These are phyloP conservation scores for Colossoma macropomum DNA, from an alignment of 2,113 vertebrate species.

Conservation along the genomic window DNA sequence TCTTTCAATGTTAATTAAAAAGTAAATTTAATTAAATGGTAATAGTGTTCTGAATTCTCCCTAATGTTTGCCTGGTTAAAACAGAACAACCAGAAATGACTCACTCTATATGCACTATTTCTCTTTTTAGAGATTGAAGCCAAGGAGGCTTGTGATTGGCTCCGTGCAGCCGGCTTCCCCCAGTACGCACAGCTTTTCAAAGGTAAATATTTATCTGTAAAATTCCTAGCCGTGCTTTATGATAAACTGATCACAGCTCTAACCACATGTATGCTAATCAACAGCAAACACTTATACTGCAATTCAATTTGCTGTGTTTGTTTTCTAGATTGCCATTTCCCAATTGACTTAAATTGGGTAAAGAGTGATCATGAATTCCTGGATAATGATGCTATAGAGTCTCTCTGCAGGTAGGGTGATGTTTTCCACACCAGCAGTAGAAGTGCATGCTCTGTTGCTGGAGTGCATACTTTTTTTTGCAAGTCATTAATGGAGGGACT, in stretches of 20 bases:
- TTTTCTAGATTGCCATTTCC: conserved; percentile 78
- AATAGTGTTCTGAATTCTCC: conserved; percentile 5
- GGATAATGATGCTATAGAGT: conserved; percentile 79
- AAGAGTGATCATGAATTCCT: conserved; percentile 82
- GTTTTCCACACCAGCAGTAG: not conserved
- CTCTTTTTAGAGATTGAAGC: conserved; percentile 88
- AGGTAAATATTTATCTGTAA: conserved; percentile 78
- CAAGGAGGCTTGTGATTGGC: conserved; percentile 90
- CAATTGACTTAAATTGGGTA: conserved; percentile 77
- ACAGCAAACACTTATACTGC: conserved; percentile 27
- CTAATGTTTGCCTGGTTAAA: conserved; percentile 65
- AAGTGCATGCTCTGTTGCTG: not conserved
- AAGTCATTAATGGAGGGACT: conserved; percentile 4
- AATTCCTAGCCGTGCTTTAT: not conserved
- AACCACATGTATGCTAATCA: conserved; percentile 7
- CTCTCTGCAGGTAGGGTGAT: conserved; percentile 77
- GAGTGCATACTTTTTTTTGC: not conserved
- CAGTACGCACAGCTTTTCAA: conserved; percentile 90
- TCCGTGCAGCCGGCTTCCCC: conserved; percentile 88
- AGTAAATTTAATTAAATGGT: conserved; percentile 43
- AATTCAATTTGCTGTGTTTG: conserved; percentile 39
- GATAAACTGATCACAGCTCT: not conserved
- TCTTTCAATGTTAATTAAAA: conserved; percentile 36
- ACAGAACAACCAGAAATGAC: conserved; percentile 52
- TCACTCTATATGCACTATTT: conserved; percentile 51